Evolutionary conservation across 2,113 vertebrate genomes (phyloP), one percentile per base, ranked within the genome.

Genomic region (Merops nubicus): DNA sequence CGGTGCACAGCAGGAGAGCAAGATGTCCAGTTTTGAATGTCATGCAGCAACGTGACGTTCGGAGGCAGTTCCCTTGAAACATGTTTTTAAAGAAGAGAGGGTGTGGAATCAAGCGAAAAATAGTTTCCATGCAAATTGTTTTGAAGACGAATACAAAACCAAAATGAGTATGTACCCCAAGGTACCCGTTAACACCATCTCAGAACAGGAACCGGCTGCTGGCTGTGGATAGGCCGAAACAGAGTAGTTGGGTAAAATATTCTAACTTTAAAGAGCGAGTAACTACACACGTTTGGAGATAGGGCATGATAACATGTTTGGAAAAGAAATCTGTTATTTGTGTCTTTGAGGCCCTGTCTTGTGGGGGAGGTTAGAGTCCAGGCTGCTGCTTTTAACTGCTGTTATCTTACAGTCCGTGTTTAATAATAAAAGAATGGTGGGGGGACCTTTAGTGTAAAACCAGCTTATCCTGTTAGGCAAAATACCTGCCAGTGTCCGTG

Each of bases 151-250:
- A 40, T 31, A 15, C 45, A 65, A 47, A 75, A 19, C 13, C 48
- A 15, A 1, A 9, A 47, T 38, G 40, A 14, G 0, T 31, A 28
- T 4, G 26, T 33, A 42, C 10, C 31, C n/a, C 15, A 22, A 33
- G 21, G 47, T 53, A 31, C 21, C 12, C 0, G 0, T 50, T 67
- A 7, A 7, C 0, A 1, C n/a, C 23, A 0, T 28, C 5, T 26
- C 21, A 53, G 38, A 85, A 33, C 31, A 81, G 50, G 40, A 67
- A 60, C 36, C 2, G 3, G 15, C 42, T 82, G 23, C n/a, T 28
- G 15, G 51, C 50, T 16, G 4, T 3, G 28, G 31, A 33, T 14
- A 34, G 38, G 59, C 63, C 59, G 57, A 48, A 40, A 40, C 20
- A 68, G 11, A 67, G 12, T 15, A 64, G 13, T 28, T 42, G 23